Conservation (phyloP, 92 coral and sea anemone genomes). For the Phymanthus crucifer region DNA sequence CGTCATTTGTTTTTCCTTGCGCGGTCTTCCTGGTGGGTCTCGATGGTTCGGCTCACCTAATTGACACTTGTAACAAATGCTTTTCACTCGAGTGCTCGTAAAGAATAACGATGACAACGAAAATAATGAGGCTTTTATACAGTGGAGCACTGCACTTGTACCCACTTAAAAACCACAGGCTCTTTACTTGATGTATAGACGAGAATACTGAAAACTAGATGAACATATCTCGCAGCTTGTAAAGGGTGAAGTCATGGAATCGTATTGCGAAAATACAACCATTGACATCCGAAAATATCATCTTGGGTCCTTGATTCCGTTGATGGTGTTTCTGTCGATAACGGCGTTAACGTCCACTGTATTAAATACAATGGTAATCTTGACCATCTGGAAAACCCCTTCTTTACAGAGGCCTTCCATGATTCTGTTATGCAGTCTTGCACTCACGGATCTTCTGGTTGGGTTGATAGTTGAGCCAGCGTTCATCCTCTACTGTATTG, state of each 20-base stretch:
- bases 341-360: not conserved
- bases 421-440: conserved; percentile 16
- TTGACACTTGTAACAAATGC: too few relatives aligned
- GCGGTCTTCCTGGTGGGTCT: too few relatives aligned
- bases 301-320: not conserved
- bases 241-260: not conserved
- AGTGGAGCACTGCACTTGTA: too few relatives aligned
- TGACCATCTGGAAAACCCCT: conserved; percentile 16
- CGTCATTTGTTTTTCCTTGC: too few relatives aligned
- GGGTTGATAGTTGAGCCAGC: not conserved
- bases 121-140: too few relatives aligned
- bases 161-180: too few relatives aligned
- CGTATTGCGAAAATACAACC: not conserved
- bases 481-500: not conserved
- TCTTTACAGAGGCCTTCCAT: conserved; percentile 6
- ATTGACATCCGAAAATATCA: not conserved
- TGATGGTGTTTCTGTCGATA: not conserved
- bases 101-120: too few relatives aligned
- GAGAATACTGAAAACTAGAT: not conserved
- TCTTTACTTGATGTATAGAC: not conserved
- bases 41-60: too few relatives aligned
- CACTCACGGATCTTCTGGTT: not conserved
- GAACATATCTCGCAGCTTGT: not conserved
- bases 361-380: not conserved
- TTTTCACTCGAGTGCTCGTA: too few relatives aligned